Percentiles rank a stretch among this genome's conserved stretches.
phyloP scores from a whole-genome alignment of 2,888 invertebrate species.

The Lymantria dispar region DNA sequence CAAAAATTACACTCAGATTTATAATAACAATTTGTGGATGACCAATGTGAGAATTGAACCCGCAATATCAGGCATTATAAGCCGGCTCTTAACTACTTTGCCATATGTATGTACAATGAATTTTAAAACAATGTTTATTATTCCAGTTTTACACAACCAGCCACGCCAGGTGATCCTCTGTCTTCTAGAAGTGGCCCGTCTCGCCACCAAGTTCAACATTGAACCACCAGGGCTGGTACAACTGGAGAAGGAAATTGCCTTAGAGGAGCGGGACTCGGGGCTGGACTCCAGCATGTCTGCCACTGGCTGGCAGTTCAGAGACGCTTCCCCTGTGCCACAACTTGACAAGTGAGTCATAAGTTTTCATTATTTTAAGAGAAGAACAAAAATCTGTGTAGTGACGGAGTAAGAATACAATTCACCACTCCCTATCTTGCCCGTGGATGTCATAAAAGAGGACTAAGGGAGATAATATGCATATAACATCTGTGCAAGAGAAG shows the following conservation, averaged over 20 bases:
- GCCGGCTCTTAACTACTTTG: too few relatives aligned
- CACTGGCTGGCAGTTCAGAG: constrained; percentile 88
- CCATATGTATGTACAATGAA: too few relatives aligned
- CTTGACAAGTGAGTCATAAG: constrained; percentile 41
- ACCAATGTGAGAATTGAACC: too few relatives aligned
- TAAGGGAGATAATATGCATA: too few relatives aligned
- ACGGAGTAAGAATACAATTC: too few relatives aligned
- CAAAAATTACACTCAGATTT: too few relatives aligned
- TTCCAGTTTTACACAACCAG: constrained; percentile 88
- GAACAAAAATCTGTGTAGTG: background rate
- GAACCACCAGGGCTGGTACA: constrained; percentile 92
- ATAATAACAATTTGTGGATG: too few relatives aligned
- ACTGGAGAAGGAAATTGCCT: constrained; percentile 93
- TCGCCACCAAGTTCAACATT: constrained; percentile 89
- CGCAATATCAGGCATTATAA: too few relatives aligned
- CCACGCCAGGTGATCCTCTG: constrained; percentile 93
- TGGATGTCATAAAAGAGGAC: too few relatives aligned
- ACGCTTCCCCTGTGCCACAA: constrained; percentile 53
- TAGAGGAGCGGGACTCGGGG: constrained; percentile 86
- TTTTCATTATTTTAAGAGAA: too few relatives aligned
- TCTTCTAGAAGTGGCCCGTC: constrained; percentile 91
- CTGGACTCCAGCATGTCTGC: constrained; percentile 84
- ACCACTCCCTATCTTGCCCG: too few relatives aligned
- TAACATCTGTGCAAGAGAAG: too few relatives aligned
- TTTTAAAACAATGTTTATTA: background rate